Evolutionary conservation across 2,888 invertebrate genomes (phyloP).

Genomic region (Caenorhabditis becei): DNA sequence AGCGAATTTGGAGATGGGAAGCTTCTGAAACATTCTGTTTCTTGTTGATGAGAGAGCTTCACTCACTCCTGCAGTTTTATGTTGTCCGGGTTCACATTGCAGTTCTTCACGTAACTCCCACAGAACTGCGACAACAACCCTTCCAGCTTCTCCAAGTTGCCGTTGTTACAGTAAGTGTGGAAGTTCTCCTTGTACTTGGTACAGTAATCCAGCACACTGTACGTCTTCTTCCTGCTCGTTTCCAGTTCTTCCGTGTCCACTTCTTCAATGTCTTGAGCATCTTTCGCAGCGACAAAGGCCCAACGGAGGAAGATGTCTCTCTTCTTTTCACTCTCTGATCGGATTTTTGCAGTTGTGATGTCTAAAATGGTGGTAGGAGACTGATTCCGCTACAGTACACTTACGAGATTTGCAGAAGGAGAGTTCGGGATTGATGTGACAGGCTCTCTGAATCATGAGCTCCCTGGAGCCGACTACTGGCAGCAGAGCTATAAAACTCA

Average conservation of each 20-base stretch:
- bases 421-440: constrained; percentile 27
- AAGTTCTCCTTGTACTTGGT: constrained; percentile 61
- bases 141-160: constrained; percentile 53
- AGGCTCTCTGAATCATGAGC: constrained; percentile 46
- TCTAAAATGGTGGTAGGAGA: too few species aligned
- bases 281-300: constrained; percentile 47
- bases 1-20: constrained; percentile 19
- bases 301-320: constrained; percentile 48
- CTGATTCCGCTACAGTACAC: neutral
- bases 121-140: constrained; percentile 65
- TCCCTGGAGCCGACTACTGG: constrained; percentile 15
- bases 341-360: constrained; percentile 10
- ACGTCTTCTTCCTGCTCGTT: constrained; percentile 18
- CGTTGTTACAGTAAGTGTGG: constrained; percentile 51
- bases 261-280: constrained; percentile 54
- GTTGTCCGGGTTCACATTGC: constrained; percentile 18
- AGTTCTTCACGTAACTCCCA: constrained; percentile 52
- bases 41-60: neutral
- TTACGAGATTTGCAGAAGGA: constrained; percentile 45
- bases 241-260: constrained; percentile 50
- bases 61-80: neutral
- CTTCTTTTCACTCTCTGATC: constrained; percentile 29
- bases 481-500: constrained; percentile 4
- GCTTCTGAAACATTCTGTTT: neutral
- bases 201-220: constrained; percentile 61